A percentile compares a stretch with the other conserved stretches of the same genome.
Evolutionary conservation across 2,888 invertebrate species (phyloP).

Genomic region (Sarcophaga caerulescens): DNA sequence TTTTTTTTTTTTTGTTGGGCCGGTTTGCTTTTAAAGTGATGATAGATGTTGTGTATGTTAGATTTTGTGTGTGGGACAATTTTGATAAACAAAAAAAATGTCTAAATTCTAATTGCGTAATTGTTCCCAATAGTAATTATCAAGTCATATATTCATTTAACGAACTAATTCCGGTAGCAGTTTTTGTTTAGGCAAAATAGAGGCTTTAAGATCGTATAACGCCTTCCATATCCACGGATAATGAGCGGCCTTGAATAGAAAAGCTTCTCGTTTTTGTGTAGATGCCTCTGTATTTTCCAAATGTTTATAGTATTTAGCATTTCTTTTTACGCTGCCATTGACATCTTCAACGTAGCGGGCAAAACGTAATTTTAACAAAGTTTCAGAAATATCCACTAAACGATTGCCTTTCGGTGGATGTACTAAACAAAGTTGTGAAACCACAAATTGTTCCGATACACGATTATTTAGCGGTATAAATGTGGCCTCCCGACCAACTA

Average conservation of each 20-base stretch:
- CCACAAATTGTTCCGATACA: conserved; percentile 79
- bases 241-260: conserved; percentile 72
- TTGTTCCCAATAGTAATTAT: background rate
- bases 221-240: conserved; percentile 75
- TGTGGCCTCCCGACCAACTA: conserved; percentile 79
- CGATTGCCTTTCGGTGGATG: conserved; percentile 77
- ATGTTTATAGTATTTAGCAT: conserved; percentile 77
- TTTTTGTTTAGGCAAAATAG: conserved; percentile 76
- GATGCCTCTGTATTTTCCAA: conserved; percentile 75
- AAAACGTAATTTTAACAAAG: conserved; percentile 78
- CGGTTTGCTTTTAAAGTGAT: too few relatives aligned
- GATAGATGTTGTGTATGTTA: too few relatives aligned
- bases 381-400: conserved; percentile 78
- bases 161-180: conserved; percentile 80
- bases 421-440: conserved; percentile 80
- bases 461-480: conserved; percentile 80
- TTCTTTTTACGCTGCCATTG: conserved; percentile 72
- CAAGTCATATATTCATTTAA: conserved; percentile 56
- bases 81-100: background rate
- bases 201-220: conserved; percentile 72
- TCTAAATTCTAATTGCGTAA: background rate
- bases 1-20: too few relatives aligned
- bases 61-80: too few relatives aligned
- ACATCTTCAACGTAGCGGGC: conserved; percentile 75
- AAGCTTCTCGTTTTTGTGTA: conserved; percentile 73